A percentile compares a stretch with the other conserved stretches of the same genome.
phyloP scores from a whole-genome alignment of 2,888 invertebrate species.

The Yponomeuta evonymella region DNA sequence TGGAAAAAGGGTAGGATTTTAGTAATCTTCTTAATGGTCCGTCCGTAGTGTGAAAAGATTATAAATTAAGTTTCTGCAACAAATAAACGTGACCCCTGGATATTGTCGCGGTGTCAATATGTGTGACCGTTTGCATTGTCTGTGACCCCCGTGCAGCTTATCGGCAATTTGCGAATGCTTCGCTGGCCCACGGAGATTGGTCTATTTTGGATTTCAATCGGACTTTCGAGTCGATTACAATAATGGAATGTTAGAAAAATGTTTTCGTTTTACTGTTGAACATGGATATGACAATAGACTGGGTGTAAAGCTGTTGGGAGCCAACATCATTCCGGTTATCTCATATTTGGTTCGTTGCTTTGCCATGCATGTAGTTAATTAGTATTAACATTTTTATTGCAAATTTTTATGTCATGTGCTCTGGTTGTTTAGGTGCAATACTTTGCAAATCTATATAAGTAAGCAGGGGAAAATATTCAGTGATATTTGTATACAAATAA shows the following conservation, averaged over 20 bases:
- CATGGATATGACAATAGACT: neutral
- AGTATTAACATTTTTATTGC: no score
- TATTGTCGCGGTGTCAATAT: constrained; percentile 74
- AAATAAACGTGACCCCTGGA: constrained; percentile 76
- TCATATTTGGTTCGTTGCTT: no score
- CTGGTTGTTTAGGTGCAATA: no score
- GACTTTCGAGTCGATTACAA: constrained; percentile 39
- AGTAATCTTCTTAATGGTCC: constrained; percentile 75
- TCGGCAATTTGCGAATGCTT: constrained; percentile 66
- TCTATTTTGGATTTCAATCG: constrained; percentile 47
- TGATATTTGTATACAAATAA: no score
- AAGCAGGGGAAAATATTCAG: no score
- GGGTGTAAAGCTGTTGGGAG: neutral
- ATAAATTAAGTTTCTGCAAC: constrained; percentile 76
- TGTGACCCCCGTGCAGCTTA: constrained; percentile 62
- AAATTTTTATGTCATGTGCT: no score
- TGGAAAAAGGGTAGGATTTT: constrained; percentile 72
- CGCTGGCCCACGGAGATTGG: constrained; percentile 57
- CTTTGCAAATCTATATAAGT: no score
- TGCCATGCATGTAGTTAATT: no score
- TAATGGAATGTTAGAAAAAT: constrained; percentile 29
- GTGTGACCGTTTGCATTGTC: constrained; percentile 71
- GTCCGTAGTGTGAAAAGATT: constrained; percentile 68
- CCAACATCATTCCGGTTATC: neutral
- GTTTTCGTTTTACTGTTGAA: neutral